A percentile compares a stretch with the other conserved stretches of the same genome.
Conservation (phyloP, 2,113 vertebrate species). For the Ailuropoda melanoleuca region DNA sequence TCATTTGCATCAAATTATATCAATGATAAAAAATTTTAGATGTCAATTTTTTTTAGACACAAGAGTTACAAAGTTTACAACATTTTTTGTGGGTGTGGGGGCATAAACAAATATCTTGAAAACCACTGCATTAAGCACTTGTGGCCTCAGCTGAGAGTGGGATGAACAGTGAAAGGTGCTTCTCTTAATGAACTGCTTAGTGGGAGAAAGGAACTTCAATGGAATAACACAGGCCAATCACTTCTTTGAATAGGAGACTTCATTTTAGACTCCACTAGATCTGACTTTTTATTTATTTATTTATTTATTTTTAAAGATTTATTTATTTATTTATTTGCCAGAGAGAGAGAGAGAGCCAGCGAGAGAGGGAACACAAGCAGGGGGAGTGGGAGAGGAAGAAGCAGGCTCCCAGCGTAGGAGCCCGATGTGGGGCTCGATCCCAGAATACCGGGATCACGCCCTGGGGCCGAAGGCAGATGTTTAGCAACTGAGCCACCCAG, state of each 20-base stretch:
- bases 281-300: neutral
- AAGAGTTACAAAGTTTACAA: neutral
- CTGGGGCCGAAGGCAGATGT: too few species aligned
- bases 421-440: too few species aligned
- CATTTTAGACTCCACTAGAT: neutral
- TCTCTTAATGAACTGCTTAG: neutral
- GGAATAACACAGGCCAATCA: neutral
- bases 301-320: too few species aligned
- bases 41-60: neutral
- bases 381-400: too few species aligned
- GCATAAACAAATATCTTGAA: neutral
- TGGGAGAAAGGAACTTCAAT: neutral
- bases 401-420: too few species aligned
- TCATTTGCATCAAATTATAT: neutral
- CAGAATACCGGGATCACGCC: too few species aligned
- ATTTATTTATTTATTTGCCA: too few species aligned
- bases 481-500: too few species aligned
- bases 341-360: too few species aligned
- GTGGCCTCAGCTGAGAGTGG: neutral
- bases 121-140: neutral
- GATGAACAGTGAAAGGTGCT: neutral
- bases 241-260: neutral
- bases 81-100: neutral
- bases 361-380: too few species aligned
- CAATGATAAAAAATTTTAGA: neutral